phyloP scores from a whole-genome alignment of 1,140 invertebrate species.

The Nautilus pompilius region DNA sequence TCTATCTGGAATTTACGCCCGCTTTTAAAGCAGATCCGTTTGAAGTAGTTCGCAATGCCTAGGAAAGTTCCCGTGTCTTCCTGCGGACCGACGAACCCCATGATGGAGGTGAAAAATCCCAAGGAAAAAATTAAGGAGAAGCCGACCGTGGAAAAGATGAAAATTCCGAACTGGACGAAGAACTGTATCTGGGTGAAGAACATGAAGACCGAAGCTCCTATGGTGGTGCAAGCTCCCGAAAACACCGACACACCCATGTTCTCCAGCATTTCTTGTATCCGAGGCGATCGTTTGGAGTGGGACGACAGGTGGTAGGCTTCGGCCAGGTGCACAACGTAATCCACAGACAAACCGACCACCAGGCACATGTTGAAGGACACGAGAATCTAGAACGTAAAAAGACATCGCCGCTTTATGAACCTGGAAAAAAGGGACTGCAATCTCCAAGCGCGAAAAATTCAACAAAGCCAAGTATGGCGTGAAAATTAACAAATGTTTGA shows the following conservation, averaged over 20 bases:
- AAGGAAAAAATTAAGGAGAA: conserved; percentile 41
- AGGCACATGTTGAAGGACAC: conserved; percentile 44
- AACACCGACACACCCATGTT: conserved; percentile 37
- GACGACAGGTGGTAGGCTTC: conserved; percentile 35
- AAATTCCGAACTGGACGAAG: conserved; percentile 42
- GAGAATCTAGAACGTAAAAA: conserved; percentile 33
- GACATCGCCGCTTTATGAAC: too few species aligned
- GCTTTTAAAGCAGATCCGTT: too few species aligned
- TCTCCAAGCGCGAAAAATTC: conserved; percentile 4
- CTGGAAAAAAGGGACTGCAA: conserved; percentile 8
- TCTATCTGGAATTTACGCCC: too few species aligned
- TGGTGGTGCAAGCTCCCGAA: conserved; percentile 37
- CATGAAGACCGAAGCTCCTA: conserved; percentile 42
- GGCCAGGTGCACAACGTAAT: conserved; percentile 46
- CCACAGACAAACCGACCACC: conserved; percentile 42
- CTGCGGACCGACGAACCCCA: conserved; percentile 36
- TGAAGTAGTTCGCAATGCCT: too few species aligned
- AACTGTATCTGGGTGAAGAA: conserved; percentile 34
- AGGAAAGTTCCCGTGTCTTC: conserved; percentile 16
- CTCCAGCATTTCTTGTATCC: conserved; percentile 32
- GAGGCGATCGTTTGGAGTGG: conserved; percentile 15
- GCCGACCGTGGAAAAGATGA: conserved; percentile 42
- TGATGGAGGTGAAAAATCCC: conserved; percentile 27
- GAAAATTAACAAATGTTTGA: background rate
- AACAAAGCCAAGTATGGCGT: conserved; percentile 1